Evolutionary conservation across 1,140 invertebrate species (phyloP).

Genomic region (Steinernema feltiae): DNA sequence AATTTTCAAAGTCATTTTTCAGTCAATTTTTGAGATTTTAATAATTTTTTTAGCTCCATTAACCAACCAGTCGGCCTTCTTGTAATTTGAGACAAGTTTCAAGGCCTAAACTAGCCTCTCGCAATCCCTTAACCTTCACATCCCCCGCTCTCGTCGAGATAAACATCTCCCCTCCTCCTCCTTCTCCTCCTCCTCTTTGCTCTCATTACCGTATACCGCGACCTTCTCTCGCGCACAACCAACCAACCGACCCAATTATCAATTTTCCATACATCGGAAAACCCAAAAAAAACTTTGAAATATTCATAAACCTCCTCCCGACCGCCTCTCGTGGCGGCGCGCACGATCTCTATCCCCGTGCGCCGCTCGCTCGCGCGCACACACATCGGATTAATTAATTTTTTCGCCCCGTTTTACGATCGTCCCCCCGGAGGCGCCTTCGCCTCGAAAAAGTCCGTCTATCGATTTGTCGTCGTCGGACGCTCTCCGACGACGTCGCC

Average conservation of each 20-base stretch:
- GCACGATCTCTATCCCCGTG: too few species aligned
- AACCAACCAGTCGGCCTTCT: too few species aligned
- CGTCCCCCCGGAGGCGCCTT: conserved; percentile 12
- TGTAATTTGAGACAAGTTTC: too few species aligned
- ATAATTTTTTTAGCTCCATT: too few species aligned
- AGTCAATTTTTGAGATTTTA: too few species aligned
- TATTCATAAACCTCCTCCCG: not conserved
- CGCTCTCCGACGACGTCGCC: too few species aligned
- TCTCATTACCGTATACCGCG: not conserved
- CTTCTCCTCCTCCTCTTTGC: not conserved
- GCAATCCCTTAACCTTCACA: too few species aligned
- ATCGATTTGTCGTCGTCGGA: conserved; percentile 10
- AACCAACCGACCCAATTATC: conserved; percentile 12
- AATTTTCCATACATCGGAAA: not conserved
- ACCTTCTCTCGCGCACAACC: too few species aligned
- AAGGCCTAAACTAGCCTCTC: too few species aligned
- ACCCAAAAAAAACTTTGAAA: not conserved
- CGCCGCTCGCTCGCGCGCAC: conserved; percentile 8
- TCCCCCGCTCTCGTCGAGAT: too few species aligned
- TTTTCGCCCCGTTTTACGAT: conserved; percentile 13
- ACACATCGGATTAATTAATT: conserved; percentile 12
- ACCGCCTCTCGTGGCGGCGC: not conserved
- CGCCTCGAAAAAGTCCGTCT: conserved; percentile 3
- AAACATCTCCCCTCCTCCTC: too few species aligned
- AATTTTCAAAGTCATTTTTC: too few species aligned